Conservation (phyloP, 2,888 invertebrate genomes). For the Mesorhabditis belari region DNA sequence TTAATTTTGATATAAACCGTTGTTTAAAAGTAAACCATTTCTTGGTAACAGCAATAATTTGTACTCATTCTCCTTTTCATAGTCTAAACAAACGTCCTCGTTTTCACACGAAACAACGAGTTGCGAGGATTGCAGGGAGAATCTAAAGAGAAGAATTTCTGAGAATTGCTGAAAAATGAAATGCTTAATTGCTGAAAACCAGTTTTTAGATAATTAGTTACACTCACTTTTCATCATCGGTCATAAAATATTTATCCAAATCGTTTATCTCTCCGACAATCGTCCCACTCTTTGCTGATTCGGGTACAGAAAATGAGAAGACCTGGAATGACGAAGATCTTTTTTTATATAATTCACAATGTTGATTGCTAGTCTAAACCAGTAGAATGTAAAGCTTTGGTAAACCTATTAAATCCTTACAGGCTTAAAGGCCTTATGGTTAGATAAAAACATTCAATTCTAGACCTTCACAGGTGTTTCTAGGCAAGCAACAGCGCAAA, state of each 20-base stretch:
- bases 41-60: neutral
- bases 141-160: neutral
- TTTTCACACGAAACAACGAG: neutral
- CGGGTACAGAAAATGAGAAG: neutral
- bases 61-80: neutral
- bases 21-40: too few relatives aligned
- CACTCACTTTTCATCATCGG: neutral
- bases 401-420: too few relatives aligned
- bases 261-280: neutral
- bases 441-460: too few relatives aligned
- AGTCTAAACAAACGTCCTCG: neutral
- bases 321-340: too few relatives aligned
- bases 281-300: neutral
- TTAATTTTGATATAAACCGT: neutral
- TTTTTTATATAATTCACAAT: too few relatives aligned
- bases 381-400: too few relatives aligned
- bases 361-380: too few relatives aligned
- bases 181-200: neutral
- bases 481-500: too few relatives aligned
- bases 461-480: too few relatives aligned
- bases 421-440: too few relatives aligned
- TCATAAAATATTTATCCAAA: neutral
- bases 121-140: neutral
- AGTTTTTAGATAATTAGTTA: neutral
- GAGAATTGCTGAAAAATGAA: neutral